phyloP scores from a whole-genome alignment of 2,888 invertebrate species.

The Dolichopus griseipennis region DNA sequence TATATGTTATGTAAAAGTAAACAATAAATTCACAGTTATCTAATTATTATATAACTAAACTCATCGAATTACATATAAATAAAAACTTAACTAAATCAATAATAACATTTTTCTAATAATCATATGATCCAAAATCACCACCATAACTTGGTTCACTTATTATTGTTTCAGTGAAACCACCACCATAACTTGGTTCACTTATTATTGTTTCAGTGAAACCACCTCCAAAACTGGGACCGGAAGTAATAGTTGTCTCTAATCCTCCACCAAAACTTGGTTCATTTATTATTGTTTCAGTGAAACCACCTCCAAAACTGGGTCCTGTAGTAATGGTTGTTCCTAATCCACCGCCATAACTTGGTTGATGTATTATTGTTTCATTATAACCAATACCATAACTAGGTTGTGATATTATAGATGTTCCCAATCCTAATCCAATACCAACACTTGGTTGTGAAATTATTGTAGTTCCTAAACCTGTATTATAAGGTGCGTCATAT shows the following conservation, averaged over 20 bases:
- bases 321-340: not conserved
- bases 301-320: conserved; percentile 5
- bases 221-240: not conserved
- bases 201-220: not conserved
- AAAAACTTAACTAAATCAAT: too few species aligned
- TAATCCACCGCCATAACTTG: conserved; percentile 7
- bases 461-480: not conserved
- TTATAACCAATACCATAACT: conserved; percentile 5
- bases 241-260: not conserved
- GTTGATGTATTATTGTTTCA: not conserved
- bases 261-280: not conserved
- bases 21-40: too few species aligned
- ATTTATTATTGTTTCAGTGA: not conserved
- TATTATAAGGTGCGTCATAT: not conserved
- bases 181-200: not conserved
- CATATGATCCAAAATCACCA: not conserved
- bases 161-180: not conserved
- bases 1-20: too few species aligned
- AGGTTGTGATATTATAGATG: not conserved
- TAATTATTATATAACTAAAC: too few species aligned
- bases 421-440: not conserved
- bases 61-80: too few species aligned
- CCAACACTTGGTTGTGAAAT: conserved; percentile 1
- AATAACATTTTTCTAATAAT: too few species aligned
- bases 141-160: not conserved